phyloP scores from a whole-genome alignment of 2,113 vertebrate species.

The Isurus oxyrinchus region DNA sequence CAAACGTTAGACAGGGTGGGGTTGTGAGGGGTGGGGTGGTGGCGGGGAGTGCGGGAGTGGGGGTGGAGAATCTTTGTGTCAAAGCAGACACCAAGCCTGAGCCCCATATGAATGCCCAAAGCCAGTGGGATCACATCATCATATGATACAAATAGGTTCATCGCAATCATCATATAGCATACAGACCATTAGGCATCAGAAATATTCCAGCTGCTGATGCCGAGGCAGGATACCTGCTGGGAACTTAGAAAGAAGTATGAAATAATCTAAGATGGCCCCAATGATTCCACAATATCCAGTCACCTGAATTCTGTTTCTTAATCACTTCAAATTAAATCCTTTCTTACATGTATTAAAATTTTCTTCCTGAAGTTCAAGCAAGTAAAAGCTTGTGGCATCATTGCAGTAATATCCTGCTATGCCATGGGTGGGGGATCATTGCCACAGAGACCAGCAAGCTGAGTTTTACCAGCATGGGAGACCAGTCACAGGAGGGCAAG shows the following conservation, averaged over 20 bases:
- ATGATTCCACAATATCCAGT: neutral
- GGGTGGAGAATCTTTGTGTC: neutral
- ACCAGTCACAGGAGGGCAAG: neutral
- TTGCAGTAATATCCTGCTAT: neutral
- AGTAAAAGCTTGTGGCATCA: neutral
- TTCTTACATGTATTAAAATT: neutral
- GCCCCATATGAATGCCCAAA: neutral
- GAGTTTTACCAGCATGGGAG: neutral
- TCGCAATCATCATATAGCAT: neutral
- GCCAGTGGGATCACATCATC: neutral
- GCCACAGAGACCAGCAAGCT: neutral
- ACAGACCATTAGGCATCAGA: neutral
- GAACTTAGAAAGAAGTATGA: neutral
- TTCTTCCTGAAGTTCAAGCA: neutral
- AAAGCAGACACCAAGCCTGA: neutral
- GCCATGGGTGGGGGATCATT: neutral
- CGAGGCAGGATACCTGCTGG: neutral
- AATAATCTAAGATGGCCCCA: neutral
- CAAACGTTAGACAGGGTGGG: neutral
- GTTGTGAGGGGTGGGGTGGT: neutral
- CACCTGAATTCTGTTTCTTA: neutral
- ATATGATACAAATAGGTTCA: neutral
- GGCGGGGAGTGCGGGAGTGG: neutral
- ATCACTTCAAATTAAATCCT: neutral
- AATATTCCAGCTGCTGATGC: neutral